Base-by-base conservation (phyloP, 2,113 vertebrate species). In the Ranitomeya imitator region DNA sequence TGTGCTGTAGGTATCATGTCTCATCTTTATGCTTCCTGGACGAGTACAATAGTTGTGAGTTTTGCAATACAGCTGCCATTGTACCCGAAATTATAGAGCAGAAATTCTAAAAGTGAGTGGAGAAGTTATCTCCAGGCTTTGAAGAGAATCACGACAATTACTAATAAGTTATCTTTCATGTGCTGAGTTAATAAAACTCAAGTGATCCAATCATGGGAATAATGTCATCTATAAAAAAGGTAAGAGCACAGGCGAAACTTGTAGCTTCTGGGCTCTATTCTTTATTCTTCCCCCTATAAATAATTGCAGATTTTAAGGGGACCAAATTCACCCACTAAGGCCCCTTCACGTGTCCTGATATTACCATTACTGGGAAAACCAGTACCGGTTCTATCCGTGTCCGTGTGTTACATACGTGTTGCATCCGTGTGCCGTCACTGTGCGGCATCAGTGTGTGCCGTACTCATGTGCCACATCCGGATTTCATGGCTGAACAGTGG, bases 21-120 rank as follows among this genome's bases (percentile, higher is more conserved):
- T 65, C 81, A 67, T 83, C 12, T n/a, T 81, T 15, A 83, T 67
- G 59, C 45, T 21, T 67, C 37, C 23, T 83, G 61, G 63, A 83
- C 21, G 69, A 69, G 7, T 11, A 83, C 61, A 83, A 69, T 51
- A 45, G 23, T 8, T 15, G 18, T 21, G 12, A 15, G n/a, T 67
- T 23, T 4, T 1, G 14, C 13, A 31, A 83, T 83, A 83, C 21
- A 26, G n/a, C 61, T 14, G 45, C 59, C 21, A 52, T 67, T 37
- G 18, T 61, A 21, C 23, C 26, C 6, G 3, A 37, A 45, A 81
- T 81, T 23, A 67, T 54, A 69, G 26, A 51, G 45, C 61, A 67
- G 60, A 14, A 67, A 19, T 16, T 63, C 52, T 67, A 69, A 21
- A 54, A 23, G 15, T 14, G 16, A 51, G 0, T 16, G 12, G 7